Evolutionary conservation across 2,888 invertebrate species (phyloP).

Genomic region (Zhuqinia jingwanae): DNA sequence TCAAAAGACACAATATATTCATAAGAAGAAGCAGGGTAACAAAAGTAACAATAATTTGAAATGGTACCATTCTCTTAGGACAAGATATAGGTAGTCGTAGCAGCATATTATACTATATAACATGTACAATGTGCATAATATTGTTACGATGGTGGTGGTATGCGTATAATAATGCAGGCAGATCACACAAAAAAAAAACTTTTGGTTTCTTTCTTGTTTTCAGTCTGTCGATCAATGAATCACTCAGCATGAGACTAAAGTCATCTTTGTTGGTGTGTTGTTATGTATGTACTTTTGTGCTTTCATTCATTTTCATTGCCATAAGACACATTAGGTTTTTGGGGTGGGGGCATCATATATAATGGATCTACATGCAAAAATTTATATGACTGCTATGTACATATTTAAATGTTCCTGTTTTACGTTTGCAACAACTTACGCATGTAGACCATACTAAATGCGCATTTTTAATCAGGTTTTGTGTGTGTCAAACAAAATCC

Average conservation of each 20-base stretch:
- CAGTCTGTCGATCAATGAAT: constrained; percentile 64
- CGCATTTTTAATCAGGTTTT: constrained; percentile 68
- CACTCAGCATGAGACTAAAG: constrained; percentile 48
- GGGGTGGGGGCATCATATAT: constrained; percentile 33
- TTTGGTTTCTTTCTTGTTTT: constrained; percentile 38
- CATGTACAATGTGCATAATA: neutral
- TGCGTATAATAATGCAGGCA: neutral
- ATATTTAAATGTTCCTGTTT: constrained; percentile 15
- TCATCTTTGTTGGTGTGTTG: neutral
- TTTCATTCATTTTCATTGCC: constrained; percentile 54
- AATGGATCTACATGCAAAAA: neutral
- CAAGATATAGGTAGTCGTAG: too few relatives aligned
- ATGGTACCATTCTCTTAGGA: constrained; percentile 4
- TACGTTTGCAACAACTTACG: constrained; percentile 1
- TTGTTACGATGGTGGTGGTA: too few relatives aligned
- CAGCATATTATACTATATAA: too few relatives aligned
- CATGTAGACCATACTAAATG: constrained; percentile 39
- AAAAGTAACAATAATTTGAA: too few relatives aligned
- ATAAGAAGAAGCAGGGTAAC: too few relatives aligned
- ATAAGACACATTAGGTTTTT: constrained; percentile 46
- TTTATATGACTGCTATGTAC: too few relatives aligned
- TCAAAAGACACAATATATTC: too few relatives aligned
- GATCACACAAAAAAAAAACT: constrained; percentile 14
- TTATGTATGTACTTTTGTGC: constrained; percentile 15
- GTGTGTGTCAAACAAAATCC: constrained; percentile 72